These are phyloP conservation scores for Aptenodytes forsteri DNA, from an alignment of 2,113 vertebrate species.

Conservation along the genomic window DNA sequence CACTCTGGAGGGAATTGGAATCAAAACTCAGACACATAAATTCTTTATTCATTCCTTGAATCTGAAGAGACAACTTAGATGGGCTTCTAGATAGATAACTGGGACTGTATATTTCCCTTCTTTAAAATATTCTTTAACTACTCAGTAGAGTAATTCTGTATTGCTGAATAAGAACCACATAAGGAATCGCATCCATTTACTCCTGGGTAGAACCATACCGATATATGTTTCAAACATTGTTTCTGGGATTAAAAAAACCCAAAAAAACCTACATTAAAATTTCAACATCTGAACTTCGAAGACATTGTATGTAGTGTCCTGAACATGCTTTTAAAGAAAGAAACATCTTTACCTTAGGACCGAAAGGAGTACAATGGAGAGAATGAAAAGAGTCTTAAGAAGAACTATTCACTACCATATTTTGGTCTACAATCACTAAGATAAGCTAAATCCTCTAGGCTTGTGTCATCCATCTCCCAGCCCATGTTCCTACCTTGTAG, in stretches of 20 bases:
- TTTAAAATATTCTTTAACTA: neutral
- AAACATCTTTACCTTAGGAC: neutral
- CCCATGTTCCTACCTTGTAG: neutral
- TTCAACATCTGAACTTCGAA: neutral
- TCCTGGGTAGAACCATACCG: neutral
- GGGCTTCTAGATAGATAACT: neutral
- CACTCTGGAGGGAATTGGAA: neutral
- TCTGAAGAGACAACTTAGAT: neutral
- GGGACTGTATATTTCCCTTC: neutral
- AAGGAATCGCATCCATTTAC: neutral
- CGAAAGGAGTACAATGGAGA: neutral
- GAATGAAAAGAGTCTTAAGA: neutral
- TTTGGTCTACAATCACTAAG: neutral
- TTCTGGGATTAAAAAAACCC: neutral
- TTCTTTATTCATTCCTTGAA: neutral
- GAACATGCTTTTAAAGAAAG: neutral
- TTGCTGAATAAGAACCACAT: neutral
- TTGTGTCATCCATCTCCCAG: neutral
- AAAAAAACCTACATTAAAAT: neutral
- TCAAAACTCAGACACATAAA: neutral
- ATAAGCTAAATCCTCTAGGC: neutral
- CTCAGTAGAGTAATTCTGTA: neutral
- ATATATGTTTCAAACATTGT: neutral
- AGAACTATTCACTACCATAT: neutral
- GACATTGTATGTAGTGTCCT: neutral